Evolutionary conservation across 2,113 vertebrate species (phyloP).

Genomic region (Halcyon senegalensis): DNA sequence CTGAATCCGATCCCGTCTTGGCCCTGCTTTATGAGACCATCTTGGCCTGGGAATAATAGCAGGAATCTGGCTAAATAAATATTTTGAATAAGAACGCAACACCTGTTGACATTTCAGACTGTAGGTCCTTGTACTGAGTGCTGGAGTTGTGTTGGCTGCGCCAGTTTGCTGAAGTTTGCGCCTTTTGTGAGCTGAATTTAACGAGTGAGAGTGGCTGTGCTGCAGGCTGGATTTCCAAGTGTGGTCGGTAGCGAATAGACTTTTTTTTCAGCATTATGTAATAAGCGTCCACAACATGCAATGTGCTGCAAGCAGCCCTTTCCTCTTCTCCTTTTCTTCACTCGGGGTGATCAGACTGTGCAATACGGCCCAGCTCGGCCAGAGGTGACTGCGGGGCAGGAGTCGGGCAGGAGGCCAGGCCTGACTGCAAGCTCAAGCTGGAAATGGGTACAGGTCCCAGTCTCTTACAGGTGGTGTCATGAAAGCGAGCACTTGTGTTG

Average conservation of each 20-base stretch:
- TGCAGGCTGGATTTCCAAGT: accelerated
- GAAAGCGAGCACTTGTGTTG: not conserved
- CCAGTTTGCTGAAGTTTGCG: not conserved
- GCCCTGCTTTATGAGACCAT: not conserved
- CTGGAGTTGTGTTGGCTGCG: not conserved
- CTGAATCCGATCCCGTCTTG: slow-evolving; percentile 28
- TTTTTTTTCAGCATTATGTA: not conserved
- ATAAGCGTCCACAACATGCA: not conserved
- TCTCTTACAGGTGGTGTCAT: not conserved
- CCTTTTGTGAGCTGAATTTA: not conserved
- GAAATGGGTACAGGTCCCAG: not conserved
- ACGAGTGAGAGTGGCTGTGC: accelerated
- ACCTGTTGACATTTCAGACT: slow-evolving; percentile 38
- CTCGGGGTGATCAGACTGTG: accelerated
- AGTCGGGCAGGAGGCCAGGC: not conserved
- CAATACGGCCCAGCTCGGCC: not conserved
- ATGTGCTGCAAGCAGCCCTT: not conserved
- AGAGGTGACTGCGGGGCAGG: not conserved
- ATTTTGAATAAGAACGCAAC: slow-evolving; percentile 12
- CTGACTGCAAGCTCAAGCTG: not conserved
- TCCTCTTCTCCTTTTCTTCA: slow-evolving; percentile 17
- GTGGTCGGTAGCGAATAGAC: not conserved
- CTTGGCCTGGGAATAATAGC: slow-evolving; percentile 35
- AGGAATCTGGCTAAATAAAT: slow-evolving; percentile 20
- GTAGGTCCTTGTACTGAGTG: not conserved